Evolutionary conservation across 2,888 invertebrate species (phyloP), one percentile per base, ranked within the genome.

Genomic region (Drosophila niveifrons): DNA sequence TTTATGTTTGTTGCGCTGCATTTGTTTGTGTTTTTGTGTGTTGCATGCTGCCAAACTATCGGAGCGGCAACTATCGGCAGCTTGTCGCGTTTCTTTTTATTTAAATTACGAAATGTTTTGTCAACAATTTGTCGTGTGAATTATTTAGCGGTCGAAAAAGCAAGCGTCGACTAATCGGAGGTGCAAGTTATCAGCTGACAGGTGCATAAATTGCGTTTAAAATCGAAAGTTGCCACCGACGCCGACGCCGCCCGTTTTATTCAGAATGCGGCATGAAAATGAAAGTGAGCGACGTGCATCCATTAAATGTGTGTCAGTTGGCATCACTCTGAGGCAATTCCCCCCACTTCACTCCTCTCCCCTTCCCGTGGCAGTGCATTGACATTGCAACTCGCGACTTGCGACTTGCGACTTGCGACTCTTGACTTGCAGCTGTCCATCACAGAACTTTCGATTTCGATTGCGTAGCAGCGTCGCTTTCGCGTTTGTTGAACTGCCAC

Each of bases 81-180:
- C 72, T 80, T 73, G 78, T 75, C 68, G 72, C 57, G 55, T 51
- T 58, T 23, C 23, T 23, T 63, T 67, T 85, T 84, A 88, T 87
- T 88, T 80, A 84, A 86, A 88, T 86, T 88, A 87, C 82, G 75
- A 86, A 86, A 85, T 85, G 89, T 77, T 85, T 86, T 86, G 86
- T 88, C 89, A 87, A 88, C 86, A 86, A 88, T 87, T 86, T 88
- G 89, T 86, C 87, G 68, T 70, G 72, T 88, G 86, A 85, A 83
- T 85, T 85, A 86, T 88, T 72, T 66, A 52, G 64, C 63, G 51
- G 56, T 6, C 23, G n/a, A n/a, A 23, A 23, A 23, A 23, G 23
- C 57, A 36, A n/a, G 23, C 57, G 31, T 43, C 46, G 48, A 50
- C 70, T 73, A 80, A 76, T 76, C 80, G 72, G 64, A 68, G 84